Percentiles rank a stretch among this genome's conserved stretches.
phyloP scores from a whole-genome alignment of 2,888 invertebrate genomes.

The Standfussiana lucernea region DNA sequence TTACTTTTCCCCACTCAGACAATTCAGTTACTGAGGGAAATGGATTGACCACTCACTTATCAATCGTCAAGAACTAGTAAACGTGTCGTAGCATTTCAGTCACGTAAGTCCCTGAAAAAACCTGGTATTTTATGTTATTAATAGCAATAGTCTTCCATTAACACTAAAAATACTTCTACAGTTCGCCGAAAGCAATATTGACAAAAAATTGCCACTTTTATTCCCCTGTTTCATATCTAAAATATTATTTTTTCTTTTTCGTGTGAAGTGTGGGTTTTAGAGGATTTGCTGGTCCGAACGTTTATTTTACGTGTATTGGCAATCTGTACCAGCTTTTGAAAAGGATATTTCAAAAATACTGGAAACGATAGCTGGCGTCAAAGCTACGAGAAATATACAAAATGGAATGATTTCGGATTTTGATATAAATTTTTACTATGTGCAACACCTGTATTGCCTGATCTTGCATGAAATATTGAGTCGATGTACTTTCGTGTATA shows the following conservation, averaged over 20 bases:
- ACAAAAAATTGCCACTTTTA: conserved; percentile 4
- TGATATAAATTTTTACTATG: neutral
- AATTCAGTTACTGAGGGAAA: neutral
- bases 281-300: conserved; percentile 25
- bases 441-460: neutral
- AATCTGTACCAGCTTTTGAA: conserved; percentile 40
- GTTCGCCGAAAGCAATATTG: neutral
- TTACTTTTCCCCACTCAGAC: neutral
- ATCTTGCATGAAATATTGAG: neutral
- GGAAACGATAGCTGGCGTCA: conserved; percentile 33
- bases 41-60: neutral
- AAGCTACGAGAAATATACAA: conserved; percentile 13
- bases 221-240: conserved; percentile 4
- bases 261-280: conserved; percentile 42
- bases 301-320: conserved; percentile 59
- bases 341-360: conserved; percentile 50
- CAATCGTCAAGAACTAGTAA: neutral
- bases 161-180: neutral
- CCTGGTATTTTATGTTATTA: conserved; percentile 4
- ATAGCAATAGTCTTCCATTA: conserved; percentile 1
- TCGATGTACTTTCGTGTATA: neutral
- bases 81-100: neutral
- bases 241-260: conserved; percentile 37
- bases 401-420: conserved; percentile 21
- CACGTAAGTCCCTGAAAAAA: conserved; percentile 3